Evolutionary conservation across 2,888 invertebrate genomes (phyloP), one percentile per base, ranked within the genome.

Genomic region (Athripsodes cinereus): DNA sequence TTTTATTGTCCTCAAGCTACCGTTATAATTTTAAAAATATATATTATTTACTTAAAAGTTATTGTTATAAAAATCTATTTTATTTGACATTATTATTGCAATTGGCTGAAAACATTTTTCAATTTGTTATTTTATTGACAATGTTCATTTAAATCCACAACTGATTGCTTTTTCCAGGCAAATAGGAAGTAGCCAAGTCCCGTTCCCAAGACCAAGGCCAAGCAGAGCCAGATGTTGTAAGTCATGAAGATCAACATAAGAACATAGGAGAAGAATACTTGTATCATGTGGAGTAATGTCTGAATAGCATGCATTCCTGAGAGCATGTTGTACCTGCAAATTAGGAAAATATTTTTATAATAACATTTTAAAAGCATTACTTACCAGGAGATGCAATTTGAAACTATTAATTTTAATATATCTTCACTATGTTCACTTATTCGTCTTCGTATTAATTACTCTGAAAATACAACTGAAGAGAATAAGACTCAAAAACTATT

Each of bases 191-290:
- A 96, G 5, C 96, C 96, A 19, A 88, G 79, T 0, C 88, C 93
- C n/a, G 94, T 88, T 1, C 96, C 96, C 1, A 90, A 70, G 1
- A 94, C 87, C 8, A 96, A 88, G 1, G 93, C 92, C 47, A 94
- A 66, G 71, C 95, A 95, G 55, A 96, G 83, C 91, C 92, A 96
- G 40, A 90, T 87, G 72, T 96, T 96, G 83, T 94, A 96, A 0
- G 96, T 96, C 96, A 96, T 96, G 77, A 96, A 96, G 67, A 96
- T 90, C 75, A 96, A 75, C 96, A 96, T 96, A 31, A 96, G 84
- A 67, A 94, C 83, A 76, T 96, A 96, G 57, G 94, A 93, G 56
- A 94, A 76, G 11, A 91, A 84, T 65, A 96, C 88, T 74, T 96
- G 96, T 2, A 96, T 68, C 66, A 95, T 81, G 74, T 96, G 95